Base-by-base conservation (phyloP, 2,888 invertebrate species). In the Cynaeus angustus region DNA sequence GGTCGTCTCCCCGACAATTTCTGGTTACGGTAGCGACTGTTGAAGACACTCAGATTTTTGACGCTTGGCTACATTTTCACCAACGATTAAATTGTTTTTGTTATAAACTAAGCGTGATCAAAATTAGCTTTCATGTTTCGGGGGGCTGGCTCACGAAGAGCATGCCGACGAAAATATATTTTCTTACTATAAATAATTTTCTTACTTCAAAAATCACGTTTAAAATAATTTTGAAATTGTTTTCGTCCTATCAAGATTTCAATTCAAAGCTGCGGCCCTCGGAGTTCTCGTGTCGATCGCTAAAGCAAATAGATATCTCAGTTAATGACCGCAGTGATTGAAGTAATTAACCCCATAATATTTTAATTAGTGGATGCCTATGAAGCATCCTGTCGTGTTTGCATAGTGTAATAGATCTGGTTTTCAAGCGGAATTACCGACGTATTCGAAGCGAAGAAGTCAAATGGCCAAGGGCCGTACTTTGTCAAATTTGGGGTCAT, bases 371-470 rank as follows among this genome's bases (percentile, higher is more conserved):
- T 45, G 71, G 69, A 50, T 69, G 71, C 68, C 70, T 71, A 69
- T 68, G 68, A 64, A 68, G 64, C 68, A 55, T 75, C 73, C 73
- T 74, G 74, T 75, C 71, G 67, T 75, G 76, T 79, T 79, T 77
- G 75, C 71, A 66, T 66, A 75, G 73, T 71, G 77, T 78, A 77
- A 78, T 78, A 75, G 75, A 77, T 72, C 74, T 12, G 52, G 62
- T 62, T 62, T 64, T 53, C 64, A 52, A 64, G 16, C 48, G 21
- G 41, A 28, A 59, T 59, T 46, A 50, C 37, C 50, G 48, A 52
- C 41, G 37, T 12, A 64, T 52, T 64, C 38, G 52, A 28, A 46
- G 28, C 56, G 45, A 62, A 26, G 26, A 62, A 64, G 64, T 52
- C 38, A 43, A 12, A 53, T 53, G 1, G 53, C 64, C 52, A 41